Evolutionary conservation across 1,140 invertebrate species (phyloP), one percentile per base, ranked within the genome.

Genomic region (Stegodyphus dumicola): DNA sequence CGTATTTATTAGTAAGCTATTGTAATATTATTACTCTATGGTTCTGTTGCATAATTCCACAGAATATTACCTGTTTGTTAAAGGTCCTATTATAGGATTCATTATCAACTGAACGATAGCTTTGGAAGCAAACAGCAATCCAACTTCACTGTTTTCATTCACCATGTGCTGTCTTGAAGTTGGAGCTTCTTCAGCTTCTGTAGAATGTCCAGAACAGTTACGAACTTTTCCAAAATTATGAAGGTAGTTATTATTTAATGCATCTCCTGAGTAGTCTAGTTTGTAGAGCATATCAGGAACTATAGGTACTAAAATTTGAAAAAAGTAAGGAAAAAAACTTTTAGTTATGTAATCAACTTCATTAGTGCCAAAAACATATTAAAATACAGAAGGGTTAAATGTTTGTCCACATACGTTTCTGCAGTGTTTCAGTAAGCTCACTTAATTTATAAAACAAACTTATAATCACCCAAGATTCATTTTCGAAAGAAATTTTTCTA

Each of bases 51-150:
- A 3, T 33, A 33, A 33, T 33, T n/a, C 7, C n/a, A 76, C 13
- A 67, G 3, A 15, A 15, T 67, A 49, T 69, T 88, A 92, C 91
- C 91, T 91, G 87, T 92, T 92, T 1, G 94, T 95, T 18, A 95
- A 89, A 81, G 93, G 93, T 51, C 95, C 96, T 66, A 97, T 93
- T 64, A 95, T 92, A 5, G 96, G 95, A 91, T 97, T 97, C 88
- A 94, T 92, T 81, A 95, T 90, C 86, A 97, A 92, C 91, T 98
- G 96, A 9, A 97, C 93, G 60, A 97, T 91, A 52, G 96, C 95
- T 91, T 97, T 97, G 51, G 95, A 95, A 64, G 96, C 95, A 86
- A 97, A 92, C 86, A 98, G 91, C 15, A 96, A 90, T 18, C 96
- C 96, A 53, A 97, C 93, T 88, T 93, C 92, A 7, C 94, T 93